Percentiles rank a stretch among this genome's conserved stretches.
Evolutionary conservation across 2,888 invertebrate species (phyloP).

Genomic region (Dioctria linearis): DNA sequence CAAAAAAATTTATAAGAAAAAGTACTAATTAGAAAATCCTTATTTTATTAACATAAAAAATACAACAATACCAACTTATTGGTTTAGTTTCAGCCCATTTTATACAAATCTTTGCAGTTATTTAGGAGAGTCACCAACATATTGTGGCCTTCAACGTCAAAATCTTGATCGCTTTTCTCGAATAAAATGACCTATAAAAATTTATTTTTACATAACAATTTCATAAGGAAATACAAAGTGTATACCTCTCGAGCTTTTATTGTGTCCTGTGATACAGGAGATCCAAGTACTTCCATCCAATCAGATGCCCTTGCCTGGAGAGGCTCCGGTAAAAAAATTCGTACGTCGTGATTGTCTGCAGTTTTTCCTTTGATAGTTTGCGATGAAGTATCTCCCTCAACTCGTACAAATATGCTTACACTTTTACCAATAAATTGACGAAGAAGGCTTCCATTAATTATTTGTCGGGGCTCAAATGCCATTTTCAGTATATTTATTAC

Average conservation of each 20-base stretch:
- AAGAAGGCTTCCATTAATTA: constrained; percentile 66
- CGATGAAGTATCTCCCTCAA: constrained; percentile 64
- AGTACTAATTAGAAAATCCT: neutral
- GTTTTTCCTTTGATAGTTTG: constrained; percentile 63
- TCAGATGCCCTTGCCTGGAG: constrained; percentile 63
- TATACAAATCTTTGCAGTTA: constrained; percentile 63
- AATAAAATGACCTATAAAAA: constrained; percentile 66
- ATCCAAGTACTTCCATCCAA: constrained; percentile 70
- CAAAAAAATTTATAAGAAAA: no score
- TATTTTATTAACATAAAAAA: constrained; percentile 1
- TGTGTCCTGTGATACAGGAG: constrained; percentile 62
- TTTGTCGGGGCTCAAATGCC: constrained; percentile 65
- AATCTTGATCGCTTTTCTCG: constrained; percentile 65
- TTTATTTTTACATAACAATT: neutral
- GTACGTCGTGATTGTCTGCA: constrained; percentile 65
- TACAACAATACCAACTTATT: neutral
- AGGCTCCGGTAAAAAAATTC: constrained; percentile 63
- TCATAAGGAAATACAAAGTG: neutral
- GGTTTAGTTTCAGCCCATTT: constrained; percentile 55
- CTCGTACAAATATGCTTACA: constrained; percentile 67
- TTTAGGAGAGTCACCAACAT: constrained; percentile 67
- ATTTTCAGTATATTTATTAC: constrained; percentile 60
- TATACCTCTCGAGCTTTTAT: constrained; percentile 67
- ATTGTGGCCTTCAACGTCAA: constrained; percentile 68
- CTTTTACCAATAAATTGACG: constrained; percentile 65